Evolutionary conservation across 2,888 invertebrate genomes (phyloP).

Genomic region (Tetrapedia diversipes): DNA sequence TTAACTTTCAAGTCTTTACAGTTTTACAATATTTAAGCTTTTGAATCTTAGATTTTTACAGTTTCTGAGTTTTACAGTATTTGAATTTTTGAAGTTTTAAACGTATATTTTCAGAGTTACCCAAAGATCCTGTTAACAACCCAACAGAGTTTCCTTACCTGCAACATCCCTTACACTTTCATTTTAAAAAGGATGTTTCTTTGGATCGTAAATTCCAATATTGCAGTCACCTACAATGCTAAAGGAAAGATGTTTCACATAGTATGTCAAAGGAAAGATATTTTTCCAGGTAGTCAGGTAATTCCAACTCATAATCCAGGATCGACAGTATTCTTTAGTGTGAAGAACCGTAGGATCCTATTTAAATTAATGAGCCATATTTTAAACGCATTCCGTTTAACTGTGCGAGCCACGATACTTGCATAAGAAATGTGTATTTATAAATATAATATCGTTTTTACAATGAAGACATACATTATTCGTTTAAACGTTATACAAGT

Average conservation of each 20-base stretch:
- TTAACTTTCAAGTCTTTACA: too few species aligned
- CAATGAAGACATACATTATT: background rate
- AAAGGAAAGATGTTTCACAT: too few species aligned
- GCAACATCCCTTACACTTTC: too few species aligned
- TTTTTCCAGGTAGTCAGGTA: background rate
- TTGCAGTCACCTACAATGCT: background rate
- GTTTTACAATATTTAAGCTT: too few species aligned
- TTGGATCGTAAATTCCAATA: background rate
- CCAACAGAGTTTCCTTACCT: background rate
- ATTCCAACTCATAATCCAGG: background rate
- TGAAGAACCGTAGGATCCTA: background rate
- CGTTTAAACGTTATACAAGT: background rate
- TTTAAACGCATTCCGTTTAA: slow-evolving; percentile 11
- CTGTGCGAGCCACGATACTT: background rate
- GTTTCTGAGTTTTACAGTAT: too few species aligned
- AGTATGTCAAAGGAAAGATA: too few species aligned
- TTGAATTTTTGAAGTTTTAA: too few species aligned
- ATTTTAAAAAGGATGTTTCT: background rate
- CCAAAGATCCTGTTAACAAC: too few species aligned
- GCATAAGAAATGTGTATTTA: slow-evolving; percentile 7
- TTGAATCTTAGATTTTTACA: too few species aligned
- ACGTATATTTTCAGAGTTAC: too few species aligned
- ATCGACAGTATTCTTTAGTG: background rate
- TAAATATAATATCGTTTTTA: background rate
- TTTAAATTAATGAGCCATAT: slow-evolving; percentile 24